Evolutionary conservation across 1,140 invertebrate species (phyloP).

Genomic region (Sminthurinus signatus): DNA sequence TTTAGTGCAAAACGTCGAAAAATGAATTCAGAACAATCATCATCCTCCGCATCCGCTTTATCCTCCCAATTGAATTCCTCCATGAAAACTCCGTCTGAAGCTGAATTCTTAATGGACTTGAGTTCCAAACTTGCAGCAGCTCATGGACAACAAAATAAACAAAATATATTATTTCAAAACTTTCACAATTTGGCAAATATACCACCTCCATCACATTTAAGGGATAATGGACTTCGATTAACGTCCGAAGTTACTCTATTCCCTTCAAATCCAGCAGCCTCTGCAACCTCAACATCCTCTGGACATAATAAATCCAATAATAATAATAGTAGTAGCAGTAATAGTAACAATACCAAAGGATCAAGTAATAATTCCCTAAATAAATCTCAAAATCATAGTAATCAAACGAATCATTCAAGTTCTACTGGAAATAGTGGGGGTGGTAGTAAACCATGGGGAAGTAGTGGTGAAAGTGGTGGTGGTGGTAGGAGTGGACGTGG

Average conservation of each 20-base stretch:
- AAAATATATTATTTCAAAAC: too few relatives aligned
- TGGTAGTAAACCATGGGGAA: too few relatives aligned
- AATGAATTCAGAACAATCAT: background rate
- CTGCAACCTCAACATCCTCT: slow-evolving; percentile 3
- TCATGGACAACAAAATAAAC: slow-evolving; percentile 8
- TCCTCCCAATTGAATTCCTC: too few relatives aligned
- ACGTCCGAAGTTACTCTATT: slow-evolving; percentile 40
- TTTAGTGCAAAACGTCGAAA: slow-evolving; percentile 21
- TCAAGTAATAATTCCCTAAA: too few relatives aligned
- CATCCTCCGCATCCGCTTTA: background rate
- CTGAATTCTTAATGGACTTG: slow-evolving; percentile 22
- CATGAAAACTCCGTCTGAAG: slow-evolving; percentile 5
- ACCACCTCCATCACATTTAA: slow-evolving; percentile 29
- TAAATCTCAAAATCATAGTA: too few relatives aligned
- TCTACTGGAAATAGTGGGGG: too few relatives aligned
- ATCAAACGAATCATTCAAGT: too few relatives aligned
- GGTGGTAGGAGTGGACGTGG: too few relatives aligned
- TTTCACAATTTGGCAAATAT: slow-evolving; percentile 33
- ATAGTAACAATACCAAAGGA: too few relatives aligned
- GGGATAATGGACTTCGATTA: slow-evolving; percentile 32
- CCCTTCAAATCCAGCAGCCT: slow-evolving; percentile 20
- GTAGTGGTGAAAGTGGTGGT: too few relatives aligned
- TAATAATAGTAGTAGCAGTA: background rate
- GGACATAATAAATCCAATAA: slow-evolving; percentile 11
- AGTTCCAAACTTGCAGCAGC: slow-evolving; percentile 21